phyloP scores from a whole-genome alignment of 2,797 vertebrate genomes.

The Heterohyrax brucei region DNA sequence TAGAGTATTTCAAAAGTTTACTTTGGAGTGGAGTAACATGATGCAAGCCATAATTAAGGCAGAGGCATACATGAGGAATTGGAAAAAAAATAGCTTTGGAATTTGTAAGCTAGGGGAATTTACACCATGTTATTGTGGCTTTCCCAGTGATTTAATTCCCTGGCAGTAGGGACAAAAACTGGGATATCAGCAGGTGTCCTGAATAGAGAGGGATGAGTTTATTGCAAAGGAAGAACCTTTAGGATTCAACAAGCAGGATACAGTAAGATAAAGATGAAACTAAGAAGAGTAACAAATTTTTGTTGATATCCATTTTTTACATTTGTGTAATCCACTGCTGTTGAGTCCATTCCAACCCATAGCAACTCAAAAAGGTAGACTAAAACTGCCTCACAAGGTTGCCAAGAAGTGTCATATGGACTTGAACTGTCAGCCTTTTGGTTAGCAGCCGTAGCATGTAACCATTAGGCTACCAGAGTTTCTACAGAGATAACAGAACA shows the following conservation, averaged over 20 bases:
- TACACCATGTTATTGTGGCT: neutral
- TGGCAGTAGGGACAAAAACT: neutral
- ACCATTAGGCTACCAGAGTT: no score
- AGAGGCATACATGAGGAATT: neutral
- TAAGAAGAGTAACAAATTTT: conserved; percentile 8
- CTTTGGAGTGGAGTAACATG: neutral
- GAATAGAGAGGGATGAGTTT: neutral
- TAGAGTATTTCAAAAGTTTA: neutral
- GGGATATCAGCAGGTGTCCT: neutral
- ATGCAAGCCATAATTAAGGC: conserved; percentile 28
- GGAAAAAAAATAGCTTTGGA: conserved; percentile 15
- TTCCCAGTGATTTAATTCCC: conserved; percentile 24
- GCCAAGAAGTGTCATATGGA: no score
- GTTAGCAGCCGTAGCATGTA: no score
- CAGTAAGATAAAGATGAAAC: neutral
- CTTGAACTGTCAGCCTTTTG: no score
- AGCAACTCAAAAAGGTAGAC: no score
- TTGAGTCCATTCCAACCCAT: no score
- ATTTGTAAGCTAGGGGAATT: conserved; percentile 27
- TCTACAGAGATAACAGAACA: neutral
- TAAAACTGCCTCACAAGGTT: no score
- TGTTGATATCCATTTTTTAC: no score
- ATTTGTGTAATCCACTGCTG: no score
- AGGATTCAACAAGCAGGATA: neutral
- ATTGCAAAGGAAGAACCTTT: neutral